phyloP scores from a whole-genome alignment of 2,113 vertebrate species.

The Ptilorrhoa leucosticta region DNA sequence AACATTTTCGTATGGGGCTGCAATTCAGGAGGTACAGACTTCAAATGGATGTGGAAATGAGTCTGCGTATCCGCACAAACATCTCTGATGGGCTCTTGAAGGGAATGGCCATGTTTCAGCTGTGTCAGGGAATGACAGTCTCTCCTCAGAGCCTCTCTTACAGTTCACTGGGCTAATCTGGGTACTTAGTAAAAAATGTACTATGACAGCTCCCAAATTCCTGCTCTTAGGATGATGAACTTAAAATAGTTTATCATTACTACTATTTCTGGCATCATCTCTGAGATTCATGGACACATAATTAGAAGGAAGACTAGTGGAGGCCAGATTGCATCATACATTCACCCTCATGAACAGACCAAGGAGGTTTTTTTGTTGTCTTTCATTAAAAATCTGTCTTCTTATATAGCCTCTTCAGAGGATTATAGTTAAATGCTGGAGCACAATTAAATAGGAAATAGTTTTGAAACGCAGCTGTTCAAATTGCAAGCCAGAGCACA shows the following conservation, averaged over 20 bases:
- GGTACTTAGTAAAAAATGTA: not conserved
- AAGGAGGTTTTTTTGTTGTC: accelerated
- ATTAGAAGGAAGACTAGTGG: not conserved
- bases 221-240: not conserved
- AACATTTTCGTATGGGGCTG: not conserved
- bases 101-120: not conserved
- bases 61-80: not conserved
- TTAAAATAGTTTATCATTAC: not conserved
- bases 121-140: not conserved
- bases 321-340: not conserved
- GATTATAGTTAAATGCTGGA: not conserved
- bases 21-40: not conserved
- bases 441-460: not conserved
- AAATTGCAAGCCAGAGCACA: not conserved
- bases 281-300: not conserved
- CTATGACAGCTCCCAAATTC: not conserved
- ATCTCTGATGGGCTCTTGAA: not conserved
- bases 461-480: not conserved
- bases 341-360: not conserved
- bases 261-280: not conserved
- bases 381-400: not conserved
- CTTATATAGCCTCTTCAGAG: not conserved
- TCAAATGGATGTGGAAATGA: accelerated
- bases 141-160: not conserved
- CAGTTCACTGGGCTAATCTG: not conserved